Base-by-base conservation (phyloP, 2,797 vertebrate species). In the Dendrocincla fuliginosa region DNA sequence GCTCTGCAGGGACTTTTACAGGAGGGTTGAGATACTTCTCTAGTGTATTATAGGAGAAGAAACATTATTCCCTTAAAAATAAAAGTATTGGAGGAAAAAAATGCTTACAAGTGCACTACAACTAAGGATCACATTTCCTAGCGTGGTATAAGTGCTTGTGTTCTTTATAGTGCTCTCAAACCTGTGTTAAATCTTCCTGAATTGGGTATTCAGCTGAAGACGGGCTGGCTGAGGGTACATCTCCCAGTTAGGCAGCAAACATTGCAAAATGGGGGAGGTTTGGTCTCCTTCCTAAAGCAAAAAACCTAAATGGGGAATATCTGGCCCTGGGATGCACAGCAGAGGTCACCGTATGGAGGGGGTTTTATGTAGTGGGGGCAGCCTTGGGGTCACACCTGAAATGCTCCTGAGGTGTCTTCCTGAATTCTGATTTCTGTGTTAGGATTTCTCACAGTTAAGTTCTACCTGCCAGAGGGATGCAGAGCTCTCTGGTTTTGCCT, bases 21-120 rank as follows among this genome's bases (percentile, higher is more conserved):
- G 93, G 94, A 97, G 92, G 91, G 79, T 88, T 82, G 88, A 90
- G 91, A 18, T 33, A 35, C 79, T 92, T 89, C 82, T 89, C 57
- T n/a, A 12, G 79, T n/a, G 61, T 61, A 27, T 97, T 84, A 52
- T 13, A 25, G 35, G 35, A 50, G 41, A 52, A 78, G 92, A 53
- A 92, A 89, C 32, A 2, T 81, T 89, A 78, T 91, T 94, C 53
- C 68, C 47, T 78, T 78, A 91, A 93, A 97, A 96, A 88, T 91
- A 78, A 78, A 96, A 85, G 76, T 89, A 89, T 75, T 81, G 65
- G 79, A 75, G 69, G 28, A 2, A 15, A 24, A 33, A 81, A 73
- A 53, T 7, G 77, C 59, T 81, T 60, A 67, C 65, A 93, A 96
- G 95, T 90, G 85, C 89, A 82, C 91, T 94, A 94, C 59, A 92